These are phyloP conservation scores for Ailuropoda melanoleuca DNA, from an alignment of 2,113 vertebrate genomes.

Conservation along the genomic window DNA sequence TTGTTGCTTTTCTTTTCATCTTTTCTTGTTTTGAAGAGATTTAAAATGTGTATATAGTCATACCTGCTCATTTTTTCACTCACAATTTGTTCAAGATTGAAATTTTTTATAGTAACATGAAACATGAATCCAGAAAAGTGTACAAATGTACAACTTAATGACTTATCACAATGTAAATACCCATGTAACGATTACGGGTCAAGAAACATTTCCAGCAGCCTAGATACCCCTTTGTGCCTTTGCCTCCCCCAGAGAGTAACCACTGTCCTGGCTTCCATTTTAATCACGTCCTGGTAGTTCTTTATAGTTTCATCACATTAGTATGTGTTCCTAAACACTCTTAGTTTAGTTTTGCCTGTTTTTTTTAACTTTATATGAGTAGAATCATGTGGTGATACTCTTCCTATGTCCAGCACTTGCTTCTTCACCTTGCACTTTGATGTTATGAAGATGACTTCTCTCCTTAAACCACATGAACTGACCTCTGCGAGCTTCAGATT, in stretches of 20 bases:
- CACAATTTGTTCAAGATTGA: neutral
- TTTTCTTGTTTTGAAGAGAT: neutral
- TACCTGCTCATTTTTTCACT: neutral
- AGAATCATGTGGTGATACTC: neutral
- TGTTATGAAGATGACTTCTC: neutral
- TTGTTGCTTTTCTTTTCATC: constrained; percentile 45
- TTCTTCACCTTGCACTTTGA: neutral
- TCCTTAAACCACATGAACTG: neutral
- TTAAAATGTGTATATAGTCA: neutral
- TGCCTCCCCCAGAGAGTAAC: neutral
- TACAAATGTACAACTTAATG: neutral
- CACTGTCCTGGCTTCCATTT: neutral
- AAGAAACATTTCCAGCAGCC: neutral
- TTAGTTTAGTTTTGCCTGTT: neutral
- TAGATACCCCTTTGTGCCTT: neutral
- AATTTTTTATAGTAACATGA: neutral
- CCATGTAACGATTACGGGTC: neutral
- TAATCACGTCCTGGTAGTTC: neutral
- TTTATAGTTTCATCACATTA: neutral
- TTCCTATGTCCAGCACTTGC: neutral
- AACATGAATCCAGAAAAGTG: neutral
- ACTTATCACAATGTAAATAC: neutral
- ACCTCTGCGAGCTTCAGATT: neutral
- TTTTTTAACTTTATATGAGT: neutral
- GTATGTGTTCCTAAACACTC: neutral